Conservation (phyloP, 2,113 vertebrate species). For the Lampris incognitus region DNA sequence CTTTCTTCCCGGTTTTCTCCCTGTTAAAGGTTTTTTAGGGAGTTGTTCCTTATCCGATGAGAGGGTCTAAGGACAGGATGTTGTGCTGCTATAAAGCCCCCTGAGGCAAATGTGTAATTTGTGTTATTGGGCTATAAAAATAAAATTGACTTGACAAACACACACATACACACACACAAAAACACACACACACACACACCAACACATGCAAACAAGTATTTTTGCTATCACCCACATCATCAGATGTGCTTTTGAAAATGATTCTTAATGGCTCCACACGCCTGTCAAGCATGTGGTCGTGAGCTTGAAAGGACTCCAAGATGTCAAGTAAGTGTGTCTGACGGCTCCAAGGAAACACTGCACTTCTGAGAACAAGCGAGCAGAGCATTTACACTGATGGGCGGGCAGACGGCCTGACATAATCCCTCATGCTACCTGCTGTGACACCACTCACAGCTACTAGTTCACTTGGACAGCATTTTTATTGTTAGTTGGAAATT, state of each 20-base stretch:
- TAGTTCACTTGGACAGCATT: conserved; percentile 45
- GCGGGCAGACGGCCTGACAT: conserved; percentile 45
- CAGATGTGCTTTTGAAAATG: conserved; percentile 55
- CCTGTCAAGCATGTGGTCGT: conserved; percentile 45
- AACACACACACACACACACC: conserved; percentile 2
- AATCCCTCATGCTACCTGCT: conserved; percentile 47
- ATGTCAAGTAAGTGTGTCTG: conserved; percentile 40
- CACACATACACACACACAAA: conserved; percentile 21
- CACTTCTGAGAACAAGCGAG: conserved; percentile 43
- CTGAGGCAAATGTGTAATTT: no score
- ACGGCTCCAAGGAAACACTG: conserved; percentile 59
- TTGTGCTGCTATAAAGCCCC: no score
- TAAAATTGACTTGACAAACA: no score
- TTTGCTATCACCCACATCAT: conserved; percentile 54
- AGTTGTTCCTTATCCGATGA: no score
- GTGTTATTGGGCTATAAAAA: no score
- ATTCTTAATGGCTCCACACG: conserved; percentile 44
- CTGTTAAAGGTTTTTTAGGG: no score
- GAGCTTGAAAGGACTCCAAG: conserved; percentile 43
- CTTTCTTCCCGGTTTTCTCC: no score
- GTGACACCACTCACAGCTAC: conserved; percentile 10
- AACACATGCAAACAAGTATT: conserved; percentile 23
- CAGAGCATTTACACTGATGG: conserved; percentile 49
- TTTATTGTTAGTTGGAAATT: conserved; percentile 42
- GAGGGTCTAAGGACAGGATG: no score